These are phyloP conservation scores for Hippocampus abdominalis DNA, from an alignment of 2,113 vertebrate species.

Conservation along the genomic window DNA sequence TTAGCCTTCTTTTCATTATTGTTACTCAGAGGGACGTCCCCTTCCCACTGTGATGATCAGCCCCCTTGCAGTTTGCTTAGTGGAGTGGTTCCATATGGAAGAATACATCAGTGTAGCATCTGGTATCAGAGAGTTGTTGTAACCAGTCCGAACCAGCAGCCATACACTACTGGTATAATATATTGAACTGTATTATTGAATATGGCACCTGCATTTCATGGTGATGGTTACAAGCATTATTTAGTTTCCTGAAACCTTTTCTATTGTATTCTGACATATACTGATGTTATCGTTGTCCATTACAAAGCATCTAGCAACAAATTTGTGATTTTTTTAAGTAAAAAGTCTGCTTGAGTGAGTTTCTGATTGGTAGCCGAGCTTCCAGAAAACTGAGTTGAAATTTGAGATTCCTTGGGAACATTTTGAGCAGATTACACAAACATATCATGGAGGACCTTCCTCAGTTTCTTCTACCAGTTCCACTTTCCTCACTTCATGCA, in stretches of 20 bases:
- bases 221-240: conserved; percentile 1
- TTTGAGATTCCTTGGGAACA: background rate
- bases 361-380: background rate
- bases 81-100: conserved; percentile 77
- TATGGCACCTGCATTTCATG: conserved; percentile 13
- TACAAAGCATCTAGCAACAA: background rate
- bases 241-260: background rate
- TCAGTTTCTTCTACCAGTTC: conserved; percentile 16
- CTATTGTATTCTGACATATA: background rate
- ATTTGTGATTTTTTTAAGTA: background rate
- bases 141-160: conserved; percentile 49
- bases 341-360: background rate
- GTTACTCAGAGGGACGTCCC: conserved; percentile 68
- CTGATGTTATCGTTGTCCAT: background rate
- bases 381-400: background rate
- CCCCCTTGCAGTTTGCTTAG: conserved; percentile 72
- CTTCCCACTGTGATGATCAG: conserved; percentile 65
- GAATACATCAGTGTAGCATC: conserved; percentile 62
- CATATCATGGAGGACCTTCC: conserved; percentile 25
- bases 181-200: conserved; percentile 30
- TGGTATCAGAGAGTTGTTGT: conserved; percentile 53
- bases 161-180: conserved; percentile 33
- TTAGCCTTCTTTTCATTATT: conserved; percentile 69
- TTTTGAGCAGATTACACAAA: conserved; percentile 24
- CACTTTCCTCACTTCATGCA: conserved; percentile 36